Evolutionary conservation across 2,797 vertebrate species (phyloP).

Genomic region (Caiman crocodilus): DNA sequence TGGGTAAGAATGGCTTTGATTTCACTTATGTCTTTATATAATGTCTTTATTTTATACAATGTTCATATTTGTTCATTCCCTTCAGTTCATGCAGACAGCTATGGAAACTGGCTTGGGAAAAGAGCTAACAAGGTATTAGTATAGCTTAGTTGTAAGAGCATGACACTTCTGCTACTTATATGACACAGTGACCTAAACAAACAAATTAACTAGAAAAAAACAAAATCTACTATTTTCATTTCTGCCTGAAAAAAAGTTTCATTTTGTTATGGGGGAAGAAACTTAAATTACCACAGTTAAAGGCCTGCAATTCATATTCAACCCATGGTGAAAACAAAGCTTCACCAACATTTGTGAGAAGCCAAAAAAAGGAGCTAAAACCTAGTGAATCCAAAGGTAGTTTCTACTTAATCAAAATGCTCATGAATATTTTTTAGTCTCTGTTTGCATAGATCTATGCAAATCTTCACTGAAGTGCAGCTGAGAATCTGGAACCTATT

Average conservation of each 20-base stretch:
- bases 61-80: neutral
- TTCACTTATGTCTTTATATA: neutral
- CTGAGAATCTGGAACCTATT: neutral
- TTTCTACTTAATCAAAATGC: neutral
- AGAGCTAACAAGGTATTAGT: neutral
- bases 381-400: neutral
- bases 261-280: neutral
- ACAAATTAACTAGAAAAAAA: neutral
- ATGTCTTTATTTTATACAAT: neutral
- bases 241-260: neutral
- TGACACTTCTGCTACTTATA: neutral
- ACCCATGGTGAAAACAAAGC: neutral
- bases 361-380: neutral
- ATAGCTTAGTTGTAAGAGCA: neutral
- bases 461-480: rapidly evolving
- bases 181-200: neutral
- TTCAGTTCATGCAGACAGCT: neutral
- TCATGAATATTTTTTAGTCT: neutral
- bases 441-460: rapidly evolving
- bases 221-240: neutral
- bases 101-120: neutral
- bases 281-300: no score
- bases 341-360: neutral
- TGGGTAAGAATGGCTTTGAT: neutral
- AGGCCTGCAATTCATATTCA: neutral